Conservation (phyloP, 2,113 vertebrate genomes). For the Cichladusa arquata region DNA sequence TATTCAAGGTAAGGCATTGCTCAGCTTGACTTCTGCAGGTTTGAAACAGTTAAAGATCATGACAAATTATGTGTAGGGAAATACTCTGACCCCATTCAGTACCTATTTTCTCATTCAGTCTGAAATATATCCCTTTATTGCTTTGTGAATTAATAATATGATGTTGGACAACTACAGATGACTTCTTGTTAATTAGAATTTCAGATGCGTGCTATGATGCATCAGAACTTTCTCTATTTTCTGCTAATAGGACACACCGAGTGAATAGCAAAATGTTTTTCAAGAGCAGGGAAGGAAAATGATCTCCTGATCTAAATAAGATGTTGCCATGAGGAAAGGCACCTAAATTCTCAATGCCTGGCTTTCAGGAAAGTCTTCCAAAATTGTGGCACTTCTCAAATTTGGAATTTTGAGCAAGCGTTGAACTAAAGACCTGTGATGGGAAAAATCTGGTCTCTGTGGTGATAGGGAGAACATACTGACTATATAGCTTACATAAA, state of each 20-base stretch:
- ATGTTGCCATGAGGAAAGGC: neutral
- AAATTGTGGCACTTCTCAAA: neutral
- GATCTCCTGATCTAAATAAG: neutral
- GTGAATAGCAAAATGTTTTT: conserved; percentile 31
- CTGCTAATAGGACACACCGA: neutral
- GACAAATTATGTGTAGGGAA: neutral
- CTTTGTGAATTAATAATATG: conserved; percentile 56
- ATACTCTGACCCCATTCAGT: conserved; percentile 32
- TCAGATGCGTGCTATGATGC: conserved; percentile 37
- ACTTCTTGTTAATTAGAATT: conserved; percentile 62
- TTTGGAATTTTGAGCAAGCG: neutral
- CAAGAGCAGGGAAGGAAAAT: neutral
- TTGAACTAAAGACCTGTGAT: neutral
- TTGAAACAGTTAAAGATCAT: conserved; percentile 30
- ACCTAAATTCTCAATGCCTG: neutral
- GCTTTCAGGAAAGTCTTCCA: neutral
- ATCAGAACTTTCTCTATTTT: conserved; percentile 42
- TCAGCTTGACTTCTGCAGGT: neutral
- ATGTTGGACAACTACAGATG: conserved; percentile 54
- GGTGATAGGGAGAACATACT: neutral
- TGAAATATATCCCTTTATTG: conserved; percentile 50
- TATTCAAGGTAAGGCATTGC: neutral
- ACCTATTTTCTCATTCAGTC: conserved; percentile 27
- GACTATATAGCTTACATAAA: neutral
- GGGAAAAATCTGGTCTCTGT: neutral